These are phyloP conservation scores for Orcinus orca DNA, from an alignment of 2,113 vertebrate species.

Conservation along the genomic window DNA sequence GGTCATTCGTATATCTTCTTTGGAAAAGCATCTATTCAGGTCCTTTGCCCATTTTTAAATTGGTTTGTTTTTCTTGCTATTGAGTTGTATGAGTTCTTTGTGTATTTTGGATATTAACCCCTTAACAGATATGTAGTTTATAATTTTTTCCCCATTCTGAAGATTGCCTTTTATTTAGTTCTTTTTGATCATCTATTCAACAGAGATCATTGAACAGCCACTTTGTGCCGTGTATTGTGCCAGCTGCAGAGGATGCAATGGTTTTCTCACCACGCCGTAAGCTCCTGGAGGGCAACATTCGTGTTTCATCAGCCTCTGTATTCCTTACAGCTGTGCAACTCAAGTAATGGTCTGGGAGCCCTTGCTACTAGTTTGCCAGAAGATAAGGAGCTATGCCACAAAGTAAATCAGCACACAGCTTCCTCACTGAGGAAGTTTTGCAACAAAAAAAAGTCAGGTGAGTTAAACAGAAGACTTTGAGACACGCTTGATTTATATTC, in stretches of 20 bases:
- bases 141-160: not conserved
- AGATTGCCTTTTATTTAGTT: not conserved
- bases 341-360: not conserved
- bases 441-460: not conserved
- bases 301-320: not conserved
- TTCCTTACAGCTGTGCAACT: not conserved
- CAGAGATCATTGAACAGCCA: not conserved
- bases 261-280: not conserved
- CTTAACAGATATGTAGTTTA: not conserved
- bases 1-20: not conserved
- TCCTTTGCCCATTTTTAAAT: not conserved
- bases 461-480: not conserved
- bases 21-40: not conserved
- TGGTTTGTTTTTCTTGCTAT: not conserved
- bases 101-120: not conserved
- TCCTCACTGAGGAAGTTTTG: not conserved
- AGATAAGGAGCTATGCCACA: not conserved
- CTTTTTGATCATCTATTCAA: not conserved
- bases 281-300: not conserved
- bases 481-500: not conserved
- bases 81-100: not conserved
- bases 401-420: not conserved
- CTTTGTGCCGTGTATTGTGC: not conserved
- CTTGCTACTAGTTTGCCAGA: not conserved
- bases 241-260: not conserved